Conservation (phyloP, 2,797 vertebrate species). For the Erethizon dorsatum region DNA sequence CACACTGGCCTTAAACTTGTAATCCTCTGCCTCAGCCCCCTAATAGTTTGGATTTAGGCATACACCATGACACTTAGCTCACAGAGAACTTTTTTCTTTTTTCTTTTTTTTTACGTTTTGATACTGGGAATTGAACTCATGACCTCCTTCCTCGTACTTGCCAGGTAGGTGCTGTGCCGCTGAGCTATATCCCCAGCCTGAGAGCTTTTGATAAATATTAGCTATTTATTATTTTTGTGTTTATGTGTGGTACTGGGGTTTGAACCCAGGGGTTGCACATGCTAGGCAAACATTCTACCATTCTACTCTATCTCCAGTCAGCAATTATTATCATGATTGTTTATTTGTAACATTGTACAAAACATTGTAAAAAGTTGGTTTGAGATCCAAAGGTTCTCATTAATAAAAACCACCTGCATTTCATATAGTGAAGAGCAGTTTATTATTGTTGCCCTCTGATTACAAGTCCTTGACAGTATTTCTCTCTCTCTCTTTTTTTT, state of each 20-base stretch:
- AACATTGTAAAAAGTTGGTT: neutral
- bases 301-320: neutral
- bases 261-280: neutral
- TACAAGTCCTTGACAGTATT: neutral
- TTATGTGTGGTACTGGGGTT: neutral
- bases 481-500: neutral
- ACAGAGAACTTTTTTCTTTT: neutral
- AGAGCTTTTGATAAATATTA: neutral
- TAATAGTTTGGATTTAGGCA: neutral
- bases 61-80: neutral
- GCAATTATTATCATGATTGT: neutral
- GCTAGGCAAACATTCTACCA: neutral
- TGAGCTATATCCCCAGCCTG: too few relatives aligned
- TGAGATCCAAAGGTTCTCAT: neutral
- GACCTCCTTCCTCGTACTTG: too few relatives aligned
- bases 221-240: neutral
- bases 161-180: too few relatives aligned
- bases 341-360: neutral
- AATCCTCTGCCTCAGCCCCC: neutral
- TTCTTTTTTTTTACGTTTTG: too few relatives aligned
- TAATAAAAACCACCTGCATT: conserved; percentile 7
- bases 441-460: neutral
- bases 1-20: neutral
- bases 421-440: neutral
- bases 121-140: too few relatives aligned